Evolutionary conservation across 1,140 invertebrate species (phyloP).

Genomic region (Diabrotica virgifera): DNA sequence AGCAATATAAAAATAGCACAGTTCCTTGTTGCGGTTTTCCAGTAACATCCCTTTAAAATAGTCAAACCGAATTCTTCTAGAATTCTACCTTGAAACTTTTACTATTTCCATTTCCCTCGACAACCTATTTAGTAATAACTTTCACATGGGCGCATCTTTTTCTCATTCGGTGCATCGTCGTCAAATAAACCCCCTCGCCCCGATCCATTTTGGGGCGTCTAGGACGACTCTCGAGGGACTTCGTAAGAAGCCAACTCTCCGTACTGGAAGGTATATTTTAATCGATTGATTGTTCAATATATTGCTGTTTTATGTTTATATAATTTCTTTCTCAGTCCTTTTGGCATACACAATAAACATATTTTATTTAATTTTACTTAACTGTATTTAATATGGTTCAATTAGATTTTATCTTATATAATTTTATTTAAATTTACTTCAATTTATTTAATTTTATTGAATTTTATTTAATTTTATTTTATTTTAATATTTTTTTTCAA

Average conservation of each 20-base stretch:
- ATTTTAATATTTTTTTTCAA: no score
- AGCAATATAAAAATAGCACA: no score
- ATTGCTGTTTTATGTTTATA: constrained; percentile 35
- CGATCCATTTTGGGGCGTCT: constrained; percentile 12
- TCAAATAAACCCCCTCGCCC: constrained; percentile 12
- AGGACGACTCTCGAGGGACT: constrained; percentile 21
- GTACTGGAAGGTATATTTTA: constrained; percentile 31
- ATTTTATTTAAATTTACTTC: no score
- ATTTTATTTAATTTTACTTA: no score
- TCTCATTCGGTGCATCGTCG: constrained; percentile 8
- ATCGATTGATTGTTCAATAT: constrained; percentile 34
- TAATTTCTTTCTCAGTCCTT: constrained; percentile 26
- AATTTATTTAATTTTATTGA: no score
- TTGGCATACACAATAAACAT: constrained; percentile 2
- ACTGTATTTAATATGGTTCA: no score
- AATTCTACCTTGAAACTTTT: background rate
- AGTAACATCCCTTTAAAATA: background rate
- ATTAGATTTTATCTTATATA: no score
- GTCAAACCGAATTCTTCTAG: background rate
- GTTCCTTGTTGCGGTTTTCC: no score
- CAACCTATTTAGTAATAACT: constrained; percentile 19
- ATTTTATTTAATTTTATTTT: no score
- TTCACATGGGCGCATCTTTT: constrained; percentile 16
- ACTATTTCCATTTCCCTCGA: constrained; percentile 1
- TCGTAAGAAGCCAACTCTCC: constrained; percentile 26